Base-by-base conservation (phyloP, 1,140 invertebrate genomes). In the Drosophila jambulina region DNA sequence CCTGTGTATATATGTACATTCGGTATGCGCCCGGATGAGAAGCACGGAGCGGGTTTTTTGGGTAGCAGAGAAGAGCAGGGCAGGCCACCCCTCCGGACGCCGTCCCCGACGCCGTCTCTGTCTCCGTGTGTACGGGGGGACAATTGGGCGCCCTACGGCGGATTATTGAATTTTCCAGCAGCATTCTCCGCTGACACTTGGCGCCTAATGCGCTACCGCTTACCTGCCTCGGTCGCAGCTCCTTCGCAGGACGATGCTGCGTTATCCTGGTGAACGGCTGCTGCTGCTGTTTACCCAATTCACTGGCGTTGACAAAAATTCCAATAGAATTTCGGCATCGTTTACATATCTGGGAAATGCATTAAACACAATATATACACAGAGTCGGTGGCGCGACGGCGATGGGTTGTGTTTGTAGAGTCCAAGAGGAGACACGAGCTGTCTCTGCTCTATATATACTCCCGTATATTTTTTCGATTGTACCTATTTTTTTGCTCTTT, bases 131-230 rank as follows among this genome's bases (percentile, higher is more conserved):
- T 48, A 67, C 53, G 56, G 59, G 61, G 61, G 45, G 43, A 57
- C 64, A 64, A 78, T 72, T 68, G 76, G 57, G 83, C 68, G 84
- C 84, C 74, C 85, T 70, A 43, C 80, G 85, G 80, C 85, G 84
- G 80, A 88, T 88, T 88, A 88, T 88, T 88, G 84, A 88, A 88
- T 88, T 88, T 88, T 88, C 84, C 84, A 88, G 83, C 85, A 80
- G 83, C 85, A 80, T 90, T 78, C 70, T 84, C 72, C 75, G 77
- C 74, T 83, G 75, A 90, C 85, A 84, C 80, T 87, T 87, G 84
- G 80, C 84, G 84, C 80, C 85, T 84, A 78, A 77, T 80, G 77
- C 54, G 64, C 77, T 63, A 48, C 49, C 51, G 72, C 87, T 81
- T 56, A 77, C 60, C 78, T 80, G 36, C 32, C 34, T 61, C 61